Percentiles rank a stretch among this genome's conserved stretches.
These are phyloP conservation scores for Ispidina lecontei DNA, from an alignment of 2,797 vertebrate species.

Conservation along the genomic window DNA sequence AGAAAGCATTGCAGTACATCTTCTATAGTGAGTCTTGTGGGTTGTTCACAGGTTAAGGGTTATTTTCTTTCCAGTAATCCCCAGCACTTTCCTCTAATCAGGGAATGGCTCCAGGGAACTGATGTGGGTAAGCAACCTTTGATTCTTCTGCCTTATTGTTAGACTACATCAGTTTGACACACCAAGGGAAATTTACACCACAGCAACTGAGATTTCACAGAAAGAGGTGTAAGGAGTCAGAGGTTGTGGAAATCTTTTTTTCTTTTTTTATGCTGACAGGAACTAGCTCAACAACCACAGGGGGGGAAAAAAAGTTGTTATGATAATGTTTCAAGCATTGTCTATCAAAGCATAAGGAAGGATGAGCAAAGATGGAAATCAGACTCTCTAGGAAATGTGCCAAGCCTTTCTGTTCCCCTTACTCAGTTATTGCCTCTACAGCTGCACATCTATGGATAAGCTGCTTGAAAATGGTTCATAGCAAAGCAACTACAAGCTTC, in stretches of 20 bases:
- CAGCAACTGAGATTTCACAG: background rate
- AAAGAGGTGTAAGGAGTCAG: background rate
- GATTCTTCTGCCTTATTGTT: background rate
- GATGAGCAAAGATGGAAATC: background rate
- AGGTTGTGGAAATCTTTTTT: background rate
- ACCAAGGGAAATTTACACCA: background rate
- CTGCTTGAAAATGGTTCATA: background rate
- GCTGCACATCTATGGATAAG: background rate
- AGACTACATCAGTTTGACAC: background rate
- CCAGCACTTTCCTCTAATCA: background rate
- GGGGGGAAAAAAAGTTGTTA: background rate
- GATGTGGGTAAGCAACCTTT: background rate
- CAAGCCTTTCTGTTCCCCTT: background rate
- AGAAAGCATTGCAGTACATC: background rate
- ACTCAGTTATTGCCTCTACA: background rate
- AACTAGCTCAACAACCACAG: background rate
- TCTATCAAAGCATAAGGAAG: background rate
- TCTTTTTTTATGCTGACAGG: background rate
- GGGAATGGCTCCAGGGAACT: background rate
- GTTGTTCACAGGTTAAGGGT: background rate
- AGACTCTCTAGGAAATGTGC: fast-evolving
- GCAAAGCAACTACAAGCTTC: background rate
- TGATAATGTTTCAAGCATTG: background rate
- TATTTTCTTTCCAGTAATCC: background rate
- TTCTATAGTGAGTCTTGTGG: background rate